Evolutionary conservation across 2,113 vertebrate species (phyloP).

Genomic region (Bombycilla garrulus): DNA sequence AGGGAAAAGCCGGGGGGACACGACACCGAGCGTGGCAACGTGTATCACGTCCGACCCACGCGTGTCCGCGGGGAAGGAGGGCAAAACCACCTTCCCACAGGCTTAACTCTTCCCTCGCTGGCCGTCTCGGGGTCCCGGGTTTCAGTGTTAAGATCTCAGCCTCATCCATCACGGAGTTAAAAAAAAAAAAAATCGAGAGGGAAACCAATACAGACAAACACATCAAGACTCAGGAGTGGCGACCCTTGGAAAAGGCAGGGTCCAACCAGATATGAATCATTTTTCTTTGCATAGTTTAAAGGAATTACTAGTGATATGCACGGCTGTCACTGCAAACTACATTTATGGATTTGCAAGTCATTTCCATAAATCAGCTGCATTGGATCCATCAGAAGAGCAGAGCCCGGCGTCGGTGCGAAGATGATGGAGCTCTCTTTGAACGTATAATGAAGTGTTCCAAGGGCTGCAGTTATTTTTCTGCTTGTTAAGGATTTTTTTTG

Average conservation of each 20-base stretch:
- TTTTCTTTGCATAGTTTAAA: constrained; percentile 76
- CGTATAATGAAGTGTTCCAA: constrained; percentile 73
- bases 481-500: constrained; percentile 73
- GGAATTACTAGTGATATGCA: constrained; percentile 72
- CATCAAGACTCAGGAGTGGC: constrained; percentile 62
- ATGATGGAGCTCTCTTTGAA: constrained; percentile 74
- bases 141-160: constrained; percentile 33
- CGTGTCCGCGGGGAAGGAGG: not conserved
- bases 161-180: constrained; percentile 55
- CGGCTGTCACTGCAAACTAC: constrained; percentile 72
- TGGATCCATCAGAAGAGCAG: constrained; percentile 68
- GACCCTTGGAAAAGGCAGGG: constrained; percentile 69
- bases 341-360: constrained; percentile 75
- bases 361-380: constrained; percentile 73
- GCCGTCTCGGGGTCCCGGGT: not conserved
- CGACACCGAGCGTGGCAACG: not conserved
- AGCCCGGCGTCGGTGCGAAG: constrained; percentile 45
- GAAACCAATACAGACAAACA: constrained; percentile 62
- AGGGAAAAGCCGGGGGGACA: not conserved
- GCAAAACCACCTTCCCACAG: not conserved
- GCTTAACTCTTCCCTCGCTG: constrained; percentile 51
- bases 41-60: not conserved
- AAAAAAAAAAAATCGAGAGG: constrained; percentile 43
- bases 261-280: constrained; percentile 71
- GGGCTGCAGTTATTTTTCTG: constrained; percentile 78